These are phyloP conservation scores for Drosophila prosaltans DNA, from an alignment of 1,140 invertebrate genomes.

Conservation along the genomic window DNA sequence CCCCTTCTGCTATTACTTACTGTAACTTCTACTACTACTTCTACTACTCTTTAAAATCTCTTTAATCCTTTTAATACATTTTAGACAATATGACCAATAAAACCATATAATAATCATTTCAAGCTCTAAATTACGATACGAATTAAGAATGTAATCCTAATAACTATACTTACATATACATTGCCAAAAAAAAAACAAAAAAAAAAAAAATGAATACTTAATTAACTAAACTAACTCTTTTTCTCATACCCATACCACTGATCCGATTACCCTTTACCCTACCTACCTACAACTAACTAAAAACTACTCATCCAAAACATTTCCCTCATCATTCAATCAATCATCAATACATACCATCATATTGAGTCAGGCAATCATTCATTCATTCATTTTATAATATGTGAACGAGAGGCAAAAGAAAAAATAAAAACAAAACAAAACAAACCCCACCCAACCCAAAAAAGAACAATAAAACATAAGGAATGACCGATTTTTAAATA, in stretches of 20 bases:
- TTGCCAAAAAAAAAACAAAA: constrained; percentile 1
- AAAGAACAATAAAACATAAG: constrained; percentile 11
- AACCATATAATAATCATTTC: constrained; percentile 1
- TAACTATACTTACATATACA: constrained; percentile 52
- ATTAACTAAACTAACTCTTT: neutral
- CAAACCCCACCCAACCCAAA: constrained; percentile 25
- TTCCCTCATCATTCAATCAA: constrained; percentile 22
- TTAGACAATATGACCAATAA: constrained; percentile 13
- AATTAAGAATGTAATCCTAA: constrained; percentile 9
- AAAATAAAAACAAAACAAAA: too few species aligned
- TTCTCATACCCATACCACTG: constrained; percentile 3
- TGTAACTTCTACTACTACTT: neutral
- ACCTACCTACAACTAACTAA: neutral
- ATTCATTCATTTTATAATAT: constrained; percentile 23
- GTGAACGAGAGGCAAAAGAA: constrained; percentile 31
- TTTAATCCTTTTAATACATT: neutral
- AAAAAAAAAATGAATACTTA: constrained; percentile 15
- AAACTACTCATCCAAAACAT: constrained; percentile 18
- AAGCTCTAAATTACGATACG: constrained; percentile 12
- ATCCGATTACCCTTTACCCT: neutral
- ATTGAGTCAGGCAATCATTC: constrained; percentile 34
- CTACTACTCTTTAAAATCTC: neutral
- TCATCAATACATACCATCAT: constrained; percentile 31
- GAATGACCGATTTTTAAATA: constrained; percentile 14
- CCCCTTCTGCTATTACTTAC: neutral